Evolutionary conservation across 1,140 invertebrate genomes (phyloP).

Genomic region (Ylistrum balloti): DNA sequence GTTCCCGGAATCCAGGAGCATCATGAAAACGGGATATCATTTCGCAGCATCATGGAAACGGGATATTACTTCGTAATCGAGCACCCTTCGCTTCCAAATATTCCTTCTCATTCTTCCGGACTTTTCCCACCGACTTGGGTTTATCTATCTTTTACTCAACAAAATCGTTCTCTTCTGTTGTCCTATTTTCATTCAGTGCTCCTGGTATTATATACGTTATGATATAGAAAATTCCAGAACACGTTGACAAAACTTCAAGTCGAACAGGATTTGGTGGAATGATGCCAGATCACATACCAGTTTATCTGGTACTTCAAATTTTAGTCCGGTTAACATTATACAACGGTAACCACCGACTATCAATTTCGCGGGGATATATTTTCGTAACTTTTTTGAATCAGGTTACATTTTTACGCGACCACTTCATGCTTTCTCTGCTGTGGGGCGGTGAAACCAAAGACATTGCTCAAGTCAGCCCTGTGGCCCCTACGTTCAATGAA

Average conservation of each 20-base stretch:
- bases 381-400: neutral
- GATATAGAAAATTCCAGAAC: neutral
- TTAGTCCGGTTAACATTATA: neutral
- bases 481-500: constrained; percentile 22
- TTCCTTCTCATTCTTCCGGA: neutral
- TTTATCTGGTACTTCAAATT: neutral
- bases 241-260: neutral
- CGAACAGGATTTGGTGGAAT: too few species aligned
- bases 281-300: neutral
- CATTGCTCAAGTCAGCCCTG: constrained; percentile 1
- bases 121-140: constrained; percentile 16
- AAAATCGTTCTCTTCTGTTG: neutral
- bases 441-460: constrained; percentile 8
- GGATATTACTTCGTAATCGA: too few species aligned
- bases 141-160: neutral
- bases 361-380: neutral
- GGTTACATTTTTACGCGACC: neutral
- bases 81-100: neutral
- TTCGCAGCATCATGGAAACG: too few species aligned
- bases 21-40: too few species aligned
- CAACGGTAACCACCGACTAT: neutral
- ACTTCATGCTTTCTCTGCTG: neutral
- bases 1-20: too few species aligned
- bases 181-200: too few species aligned
- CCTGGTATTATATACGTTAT: neutral